phyloP scores from a whole-genome alignment of 2,113 vertebrate genomes.

The Sterna hirundo region DNA sequence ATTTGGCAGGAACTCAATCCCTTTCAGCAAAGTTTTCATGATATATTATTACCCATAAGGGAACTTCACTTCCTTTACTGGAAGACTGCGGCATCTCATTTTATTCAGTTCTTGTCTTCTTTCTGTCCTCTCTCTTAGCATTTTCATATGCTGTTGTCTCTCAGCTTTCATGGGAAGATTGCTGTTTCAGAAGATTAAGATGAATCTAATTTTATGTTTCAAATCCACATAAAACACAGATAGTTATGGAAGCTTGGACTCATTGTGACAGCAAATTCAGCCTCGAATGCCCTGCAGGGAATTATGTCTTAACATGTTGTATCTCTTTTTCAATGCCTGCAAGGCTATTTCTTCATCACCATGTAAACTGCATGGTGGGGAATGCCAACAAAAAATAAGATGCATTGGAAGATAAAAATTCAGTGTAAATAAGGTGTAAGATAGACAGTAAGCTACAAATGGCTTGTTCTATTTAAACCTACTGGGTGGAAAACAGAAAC shows the following conservation, averaged over 20 bases:
- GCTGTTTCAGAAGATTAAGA: conserved; percentile 69
- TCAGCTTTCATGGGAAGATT: conserved; percentile 65
- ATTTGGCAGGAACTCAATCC: conserved; percentile 46
- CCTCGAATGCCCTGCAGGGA: conserved; percentile 56
- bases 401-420: conserved; percentile 45
- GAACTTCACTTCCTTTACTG: conserved; percentile 49
- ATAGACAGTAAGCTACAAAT: conserved; percentile 49
- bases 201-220: conserved; percentile 76
- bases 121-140: conserved; percentile 29
- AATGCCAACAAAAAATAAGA: conserved; percentile 62
- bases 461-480: conserved; percentile 58
- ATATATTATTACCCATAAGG: conserved; percentile 36
- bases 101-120: conserved; percentile 33
- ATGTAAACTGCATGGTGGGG: conserved; percentile 63
- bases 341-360: conserved; percentile 57
- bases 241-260: conserved; percentile 64
- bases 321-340: conserved; percentile 50
- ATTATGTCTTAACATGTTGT: conserved; percentile 62
- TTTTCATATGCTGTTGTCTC: conserved; percentile 61
- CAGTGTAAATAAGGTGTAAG: conserved; percentile 60
- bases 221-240: conserved; percentile 66
- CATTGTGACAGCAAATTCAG: conserved; percentile 53
- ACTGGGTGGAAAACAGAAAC: conserved; percentile 37
- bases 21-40: conserved; percentile 12
- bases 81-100: conserved; percentile 37